Conservation (phyloP, 2,797 vertebrate genomes). For the Carduelis carduelis region DNA sequence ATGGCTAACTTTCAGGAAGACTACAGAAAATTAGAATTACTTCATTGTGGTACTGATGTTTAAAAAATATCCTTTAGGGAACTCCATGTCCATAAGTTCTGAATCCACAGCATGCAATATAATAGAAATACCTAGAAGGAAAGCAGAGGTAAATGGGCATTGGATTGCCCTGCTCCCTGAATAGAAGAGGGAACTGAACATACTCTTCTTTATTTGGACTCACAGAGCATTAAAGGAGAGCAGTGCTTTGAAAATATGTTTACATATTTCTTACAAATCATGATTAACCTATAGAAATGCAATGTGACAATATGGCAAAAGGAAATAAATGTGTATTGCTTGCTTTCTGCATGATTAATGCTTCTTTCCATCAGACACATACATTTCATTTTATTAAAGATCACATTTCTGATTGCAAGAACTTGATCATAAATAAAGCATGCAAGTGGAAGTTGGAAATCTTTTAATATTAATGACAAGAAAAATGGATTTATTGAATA, state of each 20-base stretch:
- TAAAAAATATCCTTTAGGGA: constrained; percentile 45
- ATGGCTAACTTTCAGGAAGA: constrained; percentile 49
- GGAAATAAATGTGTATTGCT: constrained; percentile 32
- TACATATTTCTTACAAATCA: constrained; percentile 24
- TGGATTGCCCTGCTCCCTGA: constrained; percentile 14
- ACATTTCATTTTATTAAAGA: constrained; percentile 66
- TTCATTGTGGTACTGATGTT: constrained; percentile 36
- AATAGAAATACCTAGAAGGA: constrained; percentile 53
- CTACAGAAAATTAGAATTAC: constrained; percentile 44
- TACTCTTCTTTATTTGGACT: constrained; percentile 8
- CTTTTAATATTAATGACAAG: constrained; percentile 61
- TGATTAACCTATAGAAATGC: constrained; percentile 46
- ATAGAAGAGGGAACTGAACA: constrained; percentile 28
- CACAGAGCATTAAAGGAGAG: neutral
- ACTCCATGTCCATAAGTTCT: neutral
- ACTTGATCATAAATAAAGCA: constrained; percentile 64
- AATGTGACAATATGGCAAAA: constrained; percentile 35
- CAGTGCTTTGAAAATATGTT: neutral
- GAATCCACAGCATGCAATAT: constrained; percentile 25
- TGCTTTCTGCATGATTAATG: constrained; percentile 56
- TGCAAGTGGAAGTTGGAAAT: constrained; percentile 48
- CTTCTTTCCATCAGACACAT: constrained; percentile 37
- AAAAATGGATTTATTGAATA: constrained; percentile 63
- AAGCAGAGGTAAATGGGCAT: constrained; percentile 15
- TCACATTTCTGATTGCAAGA: constrained; percentile 63